Evolutionary conservation across 2,888 invertebrate genomes (phyloP).

Genomic region (Phyllotreta striolata): DNA sequence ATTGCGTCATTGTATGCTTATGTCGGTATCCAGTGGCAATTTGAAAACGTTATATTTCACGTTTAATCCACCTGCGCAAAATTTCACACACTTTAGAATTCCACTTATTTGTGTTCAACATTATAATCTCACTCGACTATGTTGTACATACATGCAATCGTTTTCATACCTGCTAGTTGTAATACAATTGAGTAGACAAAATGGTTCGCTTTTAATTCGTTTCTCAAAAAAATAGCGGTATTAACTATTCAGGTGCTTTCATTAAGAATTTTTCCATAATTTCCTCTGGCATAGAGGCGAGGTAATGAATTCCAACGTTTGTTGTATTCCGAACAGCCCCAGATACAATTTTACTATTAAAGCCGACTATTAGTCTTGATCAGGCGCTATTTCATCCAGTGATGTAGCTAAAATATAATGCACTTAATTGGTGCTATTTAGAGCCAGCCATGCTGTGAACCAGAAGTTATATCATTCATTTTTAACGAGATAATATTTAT

Average conservation of each 20-base stretch:
- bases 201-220: too few relatives aligned
- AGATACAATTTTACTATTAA: conserved; percentile 32
- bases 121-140: too few relatives aligned
- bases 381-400: conserved; percentile 30
- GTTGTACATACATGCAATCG: too few relatives aligned
- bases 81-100: too few relatives aligned
- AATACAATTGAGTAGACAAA: too few relatives aligned
- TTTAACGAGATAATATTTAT: conserved; percentile 31
- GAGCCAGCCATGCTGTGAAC: conserved; percentile 30
- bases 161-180: too few relatives aligned
- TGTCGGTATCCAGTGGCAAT: conserved; percentile 48
- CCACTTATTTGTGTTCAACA: too few relatives aligned
- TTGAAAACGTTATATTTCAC: background rate
- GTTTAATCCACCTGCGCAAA: conserved; percentile 2
- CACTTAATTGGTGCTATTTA: conserved; percentile 35
- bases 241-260: too few relatives aligned
- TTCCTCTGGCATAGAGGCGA: background rate
- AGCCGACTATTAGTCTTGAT: conserved; percentile 33
- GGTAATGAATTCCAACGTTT: conserved; percentile 16
- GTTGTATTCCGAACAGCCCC: conserved; percentile 22
- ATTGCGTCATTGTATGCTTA: conserved; percentile 58
- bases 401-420: conserved; percentile 35
- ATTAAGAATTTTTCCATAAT: too few relatives aligned
- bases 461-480: conserved; percentile 33
- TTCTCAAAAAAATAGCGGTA: too few relatives aligned